Percentiles rank a stretch among this genome's conserved stretches.
These are phyloP conservation scores for Tetropium fuscum DNA, from an alignment of 2,888 invertebrate genomes.

Conservation along the genomic window DNA sequence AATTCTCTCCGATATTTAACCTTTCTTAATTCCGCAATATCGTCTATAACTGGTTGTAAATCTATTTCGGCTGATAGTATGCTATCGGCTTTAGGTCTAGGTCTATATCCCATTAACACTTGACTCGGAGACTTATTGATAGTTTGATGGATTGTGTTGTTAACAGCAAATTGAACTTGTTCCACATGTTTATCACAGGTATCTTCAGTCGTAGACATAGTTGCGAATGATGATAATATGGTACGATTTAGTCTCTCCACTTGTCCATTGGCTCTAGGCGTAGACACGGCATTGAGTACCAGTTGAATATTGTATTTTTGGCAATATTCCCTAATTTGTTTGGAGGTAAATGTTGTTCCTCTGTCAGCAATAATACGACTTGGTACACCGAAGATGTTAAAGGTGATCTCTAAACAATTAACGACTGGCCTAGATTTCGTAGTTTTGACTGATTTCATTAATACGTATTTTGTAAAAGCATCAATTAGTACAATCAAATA, in stretches of 20 bases:
- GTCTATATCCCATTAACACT: not conserved
- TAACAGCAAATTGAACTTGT: no score
- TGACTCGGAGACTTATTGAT: not conserved
- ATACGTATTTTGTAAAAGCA: no score
- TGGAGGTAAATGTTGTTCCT: not conserved
- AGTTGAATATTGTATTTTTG: not conserved
- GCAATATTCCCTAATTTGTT: not conserved
- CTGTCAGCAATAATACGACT: not conserved
- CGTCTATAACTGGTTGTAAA: not conserved
- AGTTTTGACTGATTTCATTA: no score
- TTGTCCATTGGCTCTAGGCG: no score
- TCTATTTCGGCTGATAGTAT: not conserved
- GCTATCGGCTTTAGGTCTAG: not conserved
- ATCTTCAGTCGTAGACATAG: no score
- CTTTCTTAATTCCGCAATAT: not conserved
- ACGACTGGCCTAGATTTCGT: no score
- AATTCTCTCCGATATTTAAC: not conserved
- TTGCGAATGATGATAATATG: no score
- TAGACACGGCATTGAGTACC: not conserved
- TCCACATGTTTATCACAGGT: no score
- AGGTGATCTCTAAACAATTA: no score
- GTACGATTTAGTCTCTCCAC: no score
- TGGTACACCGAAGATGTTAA: not conserved
- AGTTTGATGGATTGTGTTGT: not conserved
- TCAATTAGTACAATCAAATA: no score